Conservation (phyloP, 30 jellyfish, hydroid and myxozoan genomes). For the Hydractinia echinata region DNA sequence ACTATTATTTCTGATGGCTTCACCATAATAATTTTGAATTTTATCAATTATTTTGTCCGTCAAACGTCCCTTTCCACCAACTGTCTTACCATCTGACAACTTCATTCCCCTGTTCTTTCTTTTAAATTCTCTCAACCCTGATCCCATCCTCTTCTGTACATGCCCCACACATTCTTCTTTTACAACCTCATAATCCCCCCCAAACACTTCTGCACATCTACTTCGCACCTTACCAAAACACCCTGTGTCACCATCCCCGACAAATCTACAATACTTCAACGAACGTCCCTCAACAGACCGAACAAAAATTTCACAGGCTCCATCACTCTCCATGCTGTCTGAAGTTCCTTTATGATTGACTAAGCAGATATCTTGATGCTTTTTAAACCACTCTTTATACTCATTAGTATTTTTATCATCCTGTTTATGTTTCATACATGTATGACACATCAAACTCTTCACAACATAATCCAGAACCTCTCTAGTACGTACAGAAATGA, state of each 20-base stretch:
- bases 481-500: slow-evolving; percentile 39
- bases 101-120: slow-evolving; percentile 21
- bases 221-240: not conserved
- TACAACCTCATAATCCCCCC: not conserved
- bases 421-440: slow-evolving; percentile 22
- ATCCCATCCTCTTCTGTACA: slow-evolving; percentile 25
- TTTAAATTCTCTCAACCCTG: slow-evolving; percentile 9
- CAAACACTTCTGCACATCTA: slow-evolving; percentile 12
- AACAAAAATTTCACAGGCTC: slow-evolving; percentile 31
- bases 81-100: slow-evolving; percentile 15
- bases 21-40: no score
- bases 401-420: slow-evolving; percentile 18
- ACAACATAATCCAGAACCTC: slow-evolving; percentile 46
- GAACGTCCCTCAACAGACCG: slow-evolving; percentile 29
- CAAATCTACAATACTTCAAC: slow-evolving; percentile 26
- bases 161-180: slow-evolving; percentile 29
- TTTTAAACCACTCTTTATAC: not conserved
- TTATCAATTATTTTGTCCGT: slow-evolving; percentile 23
- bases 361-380: slow-evolving; percentile 27
- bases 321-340: slow-evolving; percentile 38
- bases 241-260: slow-evolving; percentile 19
- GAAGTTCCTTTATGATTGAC: slow-evolving; percentile 32
- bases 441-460: slow-evolving; percentile 36
- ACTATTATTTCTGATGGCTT: no score
- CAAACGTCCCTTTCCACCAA: slow-evolving; percentile 13